Percentiles rank a stretch among this genome's conserved stretches.
phyloP scores from a whole-genome alignment of 2,113 vertebrate genomes.

The Plotosus lineatus region DNA sequence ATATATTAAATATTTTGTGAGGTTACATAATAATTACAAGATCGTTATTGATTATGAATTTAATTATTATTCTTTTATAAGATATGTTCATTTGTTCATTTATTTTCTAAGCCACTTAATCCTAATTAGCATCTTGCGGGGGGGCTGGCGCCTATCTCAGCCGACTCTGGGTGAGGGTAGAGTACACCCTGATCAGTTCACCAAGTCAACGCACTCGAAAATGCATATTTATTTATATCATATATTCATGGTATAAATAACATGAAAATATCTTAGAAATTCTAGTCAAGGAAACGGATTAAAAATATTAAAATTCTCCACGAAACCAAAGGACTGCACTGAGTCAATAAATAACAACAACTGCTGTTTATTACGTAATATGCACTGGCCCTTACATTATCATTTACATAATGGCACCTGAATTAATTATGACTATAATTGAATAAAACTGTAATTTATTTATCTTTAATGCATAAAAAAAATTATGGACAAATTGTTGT shows the following conservation, averaged over 20 bases:
- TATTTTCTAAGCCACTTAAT: too few species aligned
- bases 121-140: too few species aligned
- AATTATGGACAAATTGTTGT: too few species aligned
- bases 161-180: too few species aligned
- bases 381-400: not conserved
- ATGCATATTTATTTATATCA: not conserved
- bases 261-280: not conserved
- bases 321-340: too few species aligned
- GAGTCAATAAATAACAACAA: not conserved
- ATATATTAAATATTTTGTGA: too few species aligned
- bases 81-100: too few species aligned
- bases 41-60: not conserved
- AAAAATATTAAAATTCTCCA: not conserved
- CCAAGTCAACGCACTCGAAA: too few species aligned
- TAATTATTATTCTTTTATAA: not conserved
- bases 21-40: not conserved
- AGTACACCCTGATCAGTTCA: too few species aligned
- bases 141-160: too few species aligned
- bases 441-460: not conserved
- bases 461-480: not conserved
- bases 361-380: not conserved
- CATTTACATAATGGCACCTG: not conserved
- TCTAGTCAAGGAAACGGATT: not conserved
- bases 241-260: too few species aligned
- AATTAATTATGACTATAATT: not conserved